These are phyloP conservation scores for Rhinophrynus dorsalis DNA, from an alignment of 2,797 vertebrate species.

Conservation along the genomic window DNA sequence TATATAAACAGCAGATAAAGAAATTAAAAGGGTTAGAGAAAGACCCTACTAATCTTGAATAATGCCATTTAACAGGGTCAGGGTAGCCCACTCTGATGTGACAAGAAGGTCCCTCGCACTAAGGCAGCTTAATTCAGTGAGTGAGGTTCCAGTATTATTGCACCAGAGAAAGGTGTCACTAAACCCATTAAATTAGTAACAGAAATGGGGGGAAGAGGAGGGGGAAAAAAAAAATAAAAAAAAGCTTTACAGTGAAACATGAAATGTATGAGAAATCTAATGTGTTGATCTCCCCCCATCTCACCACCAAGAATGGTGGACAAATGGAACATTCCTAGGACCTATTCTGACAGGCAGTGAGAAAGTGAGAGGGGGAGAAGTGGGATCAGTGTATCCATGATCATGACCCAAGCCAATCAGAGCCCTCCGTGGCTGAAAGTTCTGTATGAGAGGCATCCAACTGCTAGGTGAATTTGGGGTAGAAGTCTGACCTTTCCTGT, in stretches of 20 bases:
- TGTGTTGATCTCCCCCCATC: not conserved
- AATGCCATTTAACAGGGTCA: constrained; percentile 1
- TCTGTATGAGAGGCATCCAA: not conserved
- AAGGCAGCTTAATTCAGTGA: constrained; percentile 16
- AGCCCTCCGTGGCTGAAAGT: not conserved
- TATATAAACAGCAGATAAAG: not conserved
- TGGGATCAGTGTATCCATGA: constrained; percentile 33
- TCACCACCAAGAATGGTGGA: not conserved
- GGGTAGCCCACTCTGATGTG: not conserved
- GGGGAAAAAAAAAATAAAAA: too few species aligned
- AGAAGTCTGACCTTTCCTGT: not conserved
- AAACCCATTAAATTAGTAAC: constrained; percentile 28
- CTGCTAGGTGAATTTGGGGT: not conserved
- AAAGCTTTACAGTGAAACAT: not conserved
- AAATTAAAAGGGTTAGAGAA: not conserved
- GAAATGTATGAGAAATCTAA: constrained; percentile 1
- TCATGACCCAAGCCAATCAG: constrained; percentile 12
- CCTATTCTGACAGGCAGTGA: constrained; percentile 1
- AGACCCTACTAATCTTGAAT: not conserved
- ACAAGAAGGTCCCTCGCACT: not conserved
- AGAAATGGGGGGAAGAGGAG: constrained; percentile 2
- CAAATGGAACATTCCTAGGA: not conserved
- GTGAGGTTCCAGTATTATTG: not conserved
- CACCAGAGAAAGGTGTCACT: not conserved
- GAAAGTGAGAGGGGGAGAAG: not conserved